Evolutionary conservation across 2,888 invertebrate species (phyloP).

Genomic region (Phyto melanocephala): DNA sequence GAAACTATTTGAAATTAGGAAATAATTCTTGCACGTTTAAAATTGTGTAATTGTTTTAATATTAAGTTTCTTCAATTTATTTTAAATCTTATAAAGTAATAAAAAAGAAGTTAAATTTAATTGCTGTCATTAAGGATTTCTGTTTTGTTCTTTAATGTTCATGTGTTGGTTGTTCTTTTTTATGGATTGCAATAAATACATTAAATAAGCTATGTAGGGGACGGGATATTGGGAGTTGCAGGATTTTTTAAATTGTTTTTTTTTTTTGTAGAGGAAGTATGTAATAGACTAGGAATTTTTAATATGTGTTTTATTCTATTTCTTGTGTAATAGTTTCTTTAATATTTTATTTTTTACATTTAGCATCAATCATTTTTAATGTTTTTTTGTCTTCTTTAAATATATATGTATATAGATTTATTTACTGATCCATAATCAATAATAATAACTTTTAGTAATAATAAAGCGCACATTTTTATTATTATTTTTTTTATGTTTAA

Average conservation of each 20-base stretch:
- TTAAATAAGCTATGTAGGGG: constrained; percentile 66
- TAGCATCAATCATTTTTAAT: constrained; percentile 33
- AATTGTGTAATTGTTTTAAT: constrained; percentile 68
- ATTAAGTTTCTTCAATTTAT: neutral
- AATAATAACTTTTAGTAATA: constrained; percentile 64
- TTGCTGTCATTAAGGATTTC: constrained; percentile 45
- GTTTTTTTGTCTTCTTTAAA: constrained; percentile 33
- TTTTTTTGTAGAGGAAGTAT: neutral
- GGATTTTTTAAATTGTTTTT: neutral
- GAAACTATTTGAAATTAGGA: constrained; percentile 29
- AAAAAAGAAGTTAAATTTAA: constrained; percentile 67
- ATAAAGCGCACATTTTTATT: constrained; percentile 61
- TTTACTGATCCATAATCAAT: constrained; percentile 64
- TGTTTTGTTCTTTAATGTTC: too few species aligned
- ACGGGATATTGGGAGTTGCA: neutral
- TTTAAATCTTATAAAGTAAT: constrained; percentile 45
- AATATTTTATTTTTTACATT: constrained; percentile 1
- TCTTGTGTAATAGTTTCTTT: constrained; percentile 19
- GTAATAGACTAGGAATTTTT: neutral
- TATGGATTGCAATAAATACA: constrained; percentile 74
- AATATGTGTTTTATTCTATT: constrained; percentile 15
- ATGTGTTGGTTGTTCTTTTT: too few species aligned
- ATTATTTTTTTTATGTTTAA: constrained; percentile 40
- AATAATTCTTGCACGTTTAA: neutral
- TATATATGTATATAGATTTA: constrained; percentile 49